These are phyloP conservation scores for Epistrophella euchroma DNA, from an alignment of 2,888 invertebrate species.

Conservation along the genomic window DNA sequence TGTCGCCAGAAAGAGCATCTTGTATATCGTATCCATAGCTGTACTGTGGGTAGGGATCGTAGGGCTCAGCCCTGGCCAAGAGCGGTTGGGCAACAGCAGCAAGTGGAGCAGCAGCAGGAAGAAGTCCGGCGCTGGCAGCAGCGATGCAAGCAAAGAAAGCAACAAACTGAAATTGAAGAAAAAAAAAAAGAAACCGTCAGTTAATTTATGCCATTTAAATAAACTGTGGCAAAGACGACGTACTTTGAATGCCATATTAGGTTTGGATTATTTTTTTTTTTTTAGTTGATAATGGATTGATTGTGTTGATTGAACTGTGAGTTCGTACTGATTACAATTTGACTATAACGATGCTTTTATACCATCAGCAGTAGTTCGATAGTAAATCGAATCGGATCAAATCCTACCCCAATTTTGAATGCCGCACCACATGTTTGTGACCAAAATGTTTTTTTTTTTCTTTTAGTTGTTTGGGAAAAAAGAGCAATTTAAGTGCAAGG, in stretches of 20 bases:
- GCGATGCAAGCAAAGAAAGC: constrained; percentile 28
- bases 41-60: constrained; percentile 63
- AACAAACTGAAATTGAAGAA: constrained; percentile 21
- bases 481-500: constrained; percentile 31
- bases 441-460: constrained; percentile 6
- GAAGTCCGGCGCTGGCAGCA: constrained; percentile 13
- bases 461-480: background rate
- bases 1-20: constrained; percentile 60
- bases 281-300: constrained; percentile 38
- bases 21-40: constrained; percentile 68
- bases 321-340: constrained; percentile 60
- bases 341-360: constrained; percentile 17
- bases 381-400: background rate
- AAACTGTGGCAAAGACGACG: constrained; percentile 8
- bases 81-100: constrained; percentile 16
- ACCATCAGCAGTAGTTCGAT: background rate
- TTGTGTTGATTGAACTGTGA: constrained; percentile 54
- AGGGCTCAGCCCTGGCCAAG: constrained; percentile 12
- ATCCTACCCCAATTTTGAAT: constrained; percentile 14
- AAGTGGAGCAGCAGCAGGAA: constrained; percentile 14
- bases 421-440: background rate
- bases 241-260: constrained; percentile 68
- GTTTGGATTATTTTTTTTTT: constrained; percentile 34
- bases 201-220: constrained; percentile 12
- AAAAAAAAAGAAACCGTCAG: background rate